phyloP scores from a whole-genome alignment of 2,113 vertebrate genomes.

The Bubo blakistoni region DNA sequence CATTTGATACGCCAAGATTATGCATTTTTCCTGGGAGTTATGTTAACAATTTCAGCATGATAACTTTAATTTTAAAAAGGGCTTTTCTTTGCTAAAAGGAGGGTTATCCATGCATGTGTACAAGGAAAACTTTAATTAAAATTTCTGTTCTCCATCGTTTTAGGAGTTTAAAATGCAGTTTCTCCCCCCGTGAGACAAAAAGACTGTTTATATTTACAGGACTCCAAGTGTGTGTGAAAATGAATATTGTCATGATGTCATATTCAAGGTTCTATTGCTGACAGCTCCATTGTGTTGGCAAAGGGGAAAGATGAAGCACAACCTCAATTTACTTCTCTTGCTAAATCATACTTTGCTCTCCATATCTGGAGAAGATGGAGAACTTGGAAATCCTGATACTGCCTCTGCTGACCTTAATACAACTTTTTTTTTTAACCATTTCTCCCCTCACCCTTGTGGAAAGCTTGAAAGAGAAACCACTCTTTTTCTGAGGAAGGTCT shows the following conservation, averaged over 20 bases:
- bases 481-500: background rate
- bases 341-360: background rate
- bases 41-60: constrained; percentile 36
- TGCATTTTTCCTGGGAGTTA: constrained; percentile 33
- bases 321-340: constrained; percentile 19
- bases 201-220: background rate
- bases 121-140: constrained; percentile 15
- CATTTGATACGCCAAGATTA: constrained; percentile 30
- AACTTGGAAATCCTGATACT: background rate
- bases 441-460: background rate
- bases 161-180: background rate
- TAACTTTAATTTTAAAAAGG: constrained; percentile 14
- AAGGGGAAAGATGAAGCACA: constrained; percentile 3
- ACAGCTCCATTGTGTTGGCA: background rate
- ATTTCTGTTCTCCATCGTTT: background rate
- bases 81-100: constrained; percentile 2
- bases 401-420: background rate
- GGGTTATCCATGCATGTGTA: background rate
- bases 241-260: background rate
- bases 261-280: background rate
- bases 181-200: background rate
- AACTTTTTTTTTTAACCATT: background rate
- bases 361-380: background rate
- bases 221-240: background rate
- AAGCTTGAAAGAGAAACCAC: background rate